Base-by-base conservation (phyloP, 2,797 vertebrate genomes). In the Gallinago stenura region DNA sequence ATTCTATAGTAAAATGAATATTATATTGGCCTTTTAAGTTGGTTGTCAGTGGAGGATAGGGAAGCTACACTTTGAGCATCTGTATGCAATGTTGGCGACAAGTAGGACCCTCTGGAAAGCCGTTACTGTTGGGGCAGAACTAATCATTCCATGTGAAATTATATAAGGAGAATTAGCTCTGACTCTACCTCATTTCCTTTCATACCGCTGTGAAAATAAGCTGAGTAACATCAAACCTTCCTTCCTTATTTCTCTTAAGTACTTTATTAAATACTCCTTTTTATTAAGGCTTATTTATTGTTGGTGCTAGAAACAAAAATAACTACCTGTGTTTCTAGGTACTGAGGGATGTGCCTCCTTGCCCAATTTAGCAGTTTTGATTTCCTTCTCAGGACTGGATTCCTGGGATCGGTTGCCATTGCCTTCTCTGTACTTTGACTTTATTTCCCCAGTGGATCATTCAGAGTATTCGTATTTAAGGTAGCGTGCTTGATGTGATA, bases 51-150 rank as follows among this genome's bases (percentile, higher is more conserved):
- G 51, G 91, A 96, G 96, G 83, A 90, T 76, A 84, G 71, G 78
- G 94, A 81, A 95, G 91, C 78, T 93, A 26, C 92, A 66, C 92
- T 91, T 92, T 7, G 12, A 95, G 85, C 95, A 95, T 95, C 90
- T 91, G 78, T 93, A 78, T 73, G 87, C 91, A 87, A 69, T 95
- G 86, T 96, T 91, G 83, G 78, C 1, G 56, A 95, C 93, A 87
- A 96, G 96, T 76, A 94, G 95, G 95, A 95, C 90, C 96, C 94
- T 96, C 94, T 97, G 88, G 96, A 96, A 97, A 97, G 95, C 95
- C 92, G 94, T 97, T 96, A 96, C 95, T 95, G 83, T 90, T 96
- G 95, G 95, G 95, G 96, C 95, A 97, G 96, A 97, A 95, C 96
- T 96, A 97, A 97, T 97, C 94, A 96, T 95, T 97, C 92, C 41